Conservation (phyloP, 2,888 invertebrate species). For the Ecdyonurus torrentis region DNA sequence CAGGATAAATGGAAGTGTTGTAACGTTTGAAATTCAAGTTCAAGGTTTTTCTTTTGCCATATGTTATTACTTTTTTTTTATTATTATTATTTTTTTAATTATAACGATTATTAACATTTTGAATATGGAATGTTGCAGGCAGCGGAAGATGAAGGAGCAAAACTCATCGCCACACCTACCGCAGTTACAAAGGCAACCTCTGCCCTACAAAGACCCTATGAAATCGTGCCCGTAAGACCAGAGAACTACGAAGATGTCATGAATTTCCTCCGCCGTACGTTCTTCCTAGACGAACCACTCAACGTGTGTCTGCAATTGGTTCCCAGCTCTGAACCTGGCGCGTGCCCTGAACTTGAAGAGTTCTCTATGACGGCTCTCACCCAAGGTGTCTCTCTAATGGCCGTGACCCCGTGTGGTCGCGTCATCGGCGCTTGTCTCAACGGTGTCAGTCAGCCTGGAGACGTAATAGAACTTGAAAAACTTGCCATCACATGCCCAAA, state of each 20-base stretch:
- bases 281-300: constrained; percentile 71
- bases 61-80: neutral
- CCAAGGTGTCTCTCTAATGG: constrained; percentile 40
- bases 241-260: constrained; percentile 45
- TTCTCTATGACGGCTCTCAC: constrained; percentile 37
- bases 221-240: constrained; percentile 22
- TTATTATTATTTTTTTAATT: no score
- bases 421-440: constrained; percentile 39
- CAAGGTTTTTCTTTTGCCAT: neutral
- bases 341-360: constrained; percentile 44
- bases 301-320: constrained; percentile 44
- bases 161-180: neutral
- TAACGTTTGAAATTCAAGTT: no score
- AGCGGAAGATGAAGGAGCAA: neutral
- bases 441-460: constrained; percentile 24
- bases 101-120: no score
- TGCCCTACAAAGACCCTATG: neutral
- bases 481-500: constrained; percentile 30
- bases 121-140: neutral
- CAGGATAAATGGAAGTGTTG: no score
- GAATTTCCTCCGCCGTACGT: constrained; percentile 49
- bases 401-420: constrained; percentile 36
- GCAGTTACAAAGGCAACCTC: neutral
- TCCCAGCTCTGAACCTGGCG: constrained; percentile 35
- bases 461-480: constrained; percentile 28